Base-by-base conservation (phyloP, 2,113 vertebrate species). In the Poicephalus meyeri region DNA sequence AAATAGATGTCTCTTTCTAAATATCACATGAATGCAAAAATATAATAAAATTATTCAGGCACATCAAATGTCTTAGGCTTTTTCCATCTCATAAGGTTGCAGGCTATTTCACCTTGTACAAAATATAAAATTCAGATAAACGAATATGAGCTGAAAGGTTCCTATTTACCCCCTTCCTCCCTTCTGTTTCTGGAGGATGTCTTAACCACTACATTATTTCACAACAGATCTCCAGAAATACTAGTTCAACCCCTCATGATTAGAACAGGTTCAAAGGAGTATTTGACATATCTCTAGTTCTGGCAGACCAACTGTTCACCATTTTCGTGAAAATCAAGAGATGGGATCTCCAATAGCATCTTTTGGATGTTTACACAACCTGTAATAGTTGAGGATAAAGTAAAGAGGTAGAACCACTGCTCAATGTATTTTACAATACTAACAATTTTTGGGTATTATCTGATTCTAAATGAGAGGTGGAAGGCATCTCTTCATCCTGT, bases 231-330 rank as follows among this genome's bases (percentile, higher is more conserved):
- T 56, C 24, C 14, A 61, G 12, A 31, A 91, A 73, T 44, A 83
- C 8, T 73, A 80, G 66, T 78, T 84, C 31, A 84, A 35, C 6
- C 6, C 7, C 41, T 70, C 18, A 19, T 41, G 29, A n/a, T 1
- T 18, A 11, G 42, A 88, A 63, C 3, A 58, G 3, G 4, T 80
- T 66, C 49, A 53, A 80, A 77, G 28, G 6, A 42, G 4, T 28
- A 41, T 39, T n/a, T 88, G 31, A 64, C 33, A 47, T 7, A 31
- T 14, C 11, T 6, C 4, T 73, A 26, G 8, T 18, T 41, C 60
- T 49, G 24, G 6, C 19, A 73, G 49, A 69, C 5, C 16, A 72
- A 47, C 0, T 0, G 24, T 53, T 28, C 18, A 35, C 16, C n/a
- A 49, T 70, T 89, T 66, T 13, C 28, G 9, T 46, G 37, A 74